Conservation (phyloP, 2,113 vertebrate species). For the Spilogale gracilis region DNA sequence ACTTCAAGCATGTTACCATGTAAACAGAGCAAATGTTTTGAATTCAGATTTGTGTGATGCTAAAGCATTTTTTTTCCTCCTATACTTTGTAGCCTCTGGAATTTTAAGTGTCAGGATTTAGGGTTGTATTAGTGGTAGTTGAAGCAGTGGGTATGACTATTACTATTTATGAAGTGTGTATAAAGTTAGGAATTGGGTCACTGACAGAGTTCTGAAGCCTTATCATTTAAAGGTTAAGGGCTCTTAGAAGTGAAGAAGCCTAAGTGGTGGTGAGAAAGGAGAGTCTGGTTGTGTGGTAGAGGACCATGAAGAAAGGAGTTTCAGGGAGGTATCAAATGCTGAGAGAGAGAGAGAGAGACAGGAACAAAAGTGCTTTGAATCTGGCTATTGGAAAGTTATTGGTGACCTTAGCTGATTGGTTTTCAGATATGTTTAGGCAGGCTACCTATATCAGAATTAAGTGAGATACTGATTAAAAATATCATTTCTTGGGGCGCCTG, state of each 20-base stretch:
- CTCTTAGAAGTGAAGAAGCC: neutral
- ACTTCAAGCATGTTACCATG: neutral
- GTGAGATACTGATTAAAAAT: constrained; percentile 21
- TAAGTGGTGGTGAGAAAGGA: neutral
- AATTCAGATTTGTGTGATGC: neutral
- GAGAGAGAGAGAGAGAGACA: neutral
- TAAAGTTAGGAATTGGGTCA: neutral
- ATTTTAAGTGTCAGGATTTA: neutral
- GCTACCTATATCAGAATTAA: neutral
- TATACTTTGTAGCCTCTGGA: neutral
- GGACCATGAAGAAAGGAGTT: neutral
- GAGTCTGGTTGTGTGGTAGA: neutral
- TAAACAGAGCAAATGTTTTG: constrained; percentile 46
- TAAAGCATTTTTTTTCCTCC: neutral
- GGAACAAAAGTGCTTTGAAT: constrained; percentile 19
- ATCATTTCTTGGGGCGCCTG: neutral
- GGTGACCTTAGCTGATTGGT: neutral
- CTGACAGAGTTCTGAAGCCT: neutral
- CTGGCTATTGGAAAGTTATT: neutral
- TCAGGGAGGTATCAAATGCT: neutral
- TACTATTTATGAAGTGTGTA: neutral
- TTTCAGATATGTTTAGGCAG: constrained; percentile 45
- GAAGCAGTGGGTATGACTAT: neutral
- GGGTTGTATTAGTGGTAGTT: neutral
- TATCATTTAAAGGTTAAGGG: neutral